phyloP scores from a whole-genome alignment of 2,797 vertebrate species.

The Neostethus bicornis region DNA sequence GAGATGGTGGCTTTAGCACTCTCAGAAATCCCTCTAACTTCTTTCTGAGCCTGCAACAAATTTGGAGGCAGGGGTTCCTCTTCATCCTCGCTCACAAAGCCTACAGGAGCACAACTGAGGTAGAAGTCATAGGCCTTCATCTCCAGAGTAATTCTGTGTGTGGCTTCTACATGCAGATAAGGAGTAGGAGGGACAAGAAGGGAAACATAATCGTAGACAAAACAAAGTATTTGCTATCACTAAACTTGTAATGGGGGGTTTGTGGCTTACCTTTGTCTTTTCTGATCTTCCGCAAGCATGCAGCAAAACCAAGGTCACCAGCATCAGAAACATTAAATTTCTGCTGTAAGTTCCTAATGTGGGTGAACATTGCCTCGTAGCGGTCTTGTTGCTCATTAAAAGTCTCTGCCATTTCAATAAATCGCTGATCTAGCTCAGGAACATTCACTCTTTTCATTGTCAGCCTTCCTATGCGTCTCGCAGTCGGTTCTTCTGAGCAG shows the following conservation, averaged over 20 bases:
- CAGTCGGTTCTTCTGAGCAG: constrained; percentile 29
- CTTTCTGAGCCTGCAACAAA: constrained; percentile 67
- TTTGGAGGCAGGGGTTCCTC: constrained; percentile 34
- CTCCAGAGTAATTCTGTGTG: constrained; percentile 60
- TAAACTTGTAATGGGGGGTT: not conserved
- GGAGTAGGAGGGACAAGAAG: constrained; percentile 3
- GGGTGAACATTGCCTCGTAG: constrained; percentile 64
- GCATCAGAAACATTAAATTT: constrained; percentile 48
- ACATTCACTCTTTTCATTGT: constrained; percentile 65
- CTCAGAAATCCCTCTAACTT: constrained; percentile 62
- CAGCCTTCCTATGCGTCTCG: constrained; percentile 52
- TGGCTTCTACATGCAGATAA: constrained; percentile 41
- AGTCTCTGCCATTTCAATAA: constrained; percentile 73
- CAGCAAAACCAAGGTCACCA: constrained; percentile 55
- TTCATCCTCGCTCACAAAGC: constrained; percentile 4
- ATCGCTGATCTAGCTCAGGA: constrained; percentile 72
- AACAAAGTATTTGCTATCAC: not conserved
- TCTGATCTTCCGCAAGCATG: constrained; percentile 72
- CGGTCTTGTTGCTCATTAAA: constrained; percentile 79
- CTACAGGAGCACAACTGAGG: constrained; percentile 60
- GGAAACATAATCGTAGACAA: not conserved
- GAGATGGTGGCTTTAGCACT: constrained; percentile 70
- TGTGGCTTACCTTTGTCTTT: constrained; percentile 71
- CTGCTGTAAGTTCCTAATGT: constrained; percentile 52
- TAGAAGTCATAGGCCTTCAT: constrained; percentile 81